Percentiles rank a stretch among this genome's conserved stretches.
Conservation (phyloP, 2,113 vertebrate genomes). For the Daubentonia madagascariensis region DNA sequence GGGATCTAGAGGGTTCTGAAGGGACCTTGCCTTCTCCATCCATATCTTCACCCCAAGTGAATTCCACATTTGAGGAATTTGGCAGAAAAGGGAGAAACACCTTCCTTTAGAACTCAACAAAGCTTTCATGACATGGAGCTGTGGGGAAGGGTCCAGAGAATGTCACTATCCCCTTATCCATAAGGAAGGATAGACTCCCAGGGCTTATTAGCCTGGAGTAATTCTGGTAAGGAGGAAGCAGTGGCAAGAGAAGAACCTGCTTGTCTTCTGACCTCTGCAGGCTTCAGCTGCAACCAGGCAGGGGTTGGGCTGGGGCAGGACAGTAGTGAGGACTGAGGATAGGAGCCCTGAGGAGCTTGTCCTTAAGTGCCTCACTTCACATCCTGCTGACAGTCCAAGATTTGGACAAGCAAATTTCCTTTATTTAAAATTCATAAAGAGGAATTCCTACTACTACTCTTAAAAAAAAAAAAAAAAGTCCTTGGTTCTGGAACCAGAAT, state of each 20-base stretch:
- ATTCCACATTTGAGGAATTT: background rate
- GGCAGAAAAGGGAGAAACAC: background rate
- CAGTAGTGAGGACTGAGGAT: background rate
- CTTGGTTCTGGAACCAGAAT: background rate
- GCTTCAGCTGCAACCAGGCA: background rate
- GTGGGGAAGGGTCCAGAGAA: background rate
- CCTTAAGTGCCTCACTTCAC: background rate
- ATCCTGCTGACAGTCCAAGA: background rate
- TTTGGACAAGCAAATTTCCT: background rate
- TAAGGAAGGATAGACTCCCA: background rate
- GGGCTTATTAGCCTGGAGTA: background rate
- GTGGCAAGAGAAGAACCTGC: background rate
- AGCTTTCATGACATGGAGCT: background rate
- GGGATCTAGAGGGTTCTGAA: background rate
- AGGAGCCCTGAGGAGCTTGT: background rate
- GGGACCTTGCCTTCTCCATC: background rate
- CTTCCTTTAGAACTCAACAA: background rate
- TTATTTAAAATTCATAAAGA: conserved; percentile 27
- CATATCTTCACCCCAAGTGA: background rate
- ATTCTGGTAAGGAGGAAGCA: background rate
- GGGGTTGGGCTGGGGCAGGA: background rate
- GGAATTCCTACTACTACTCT: background rate
- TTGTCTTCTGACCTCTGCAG: background rate
- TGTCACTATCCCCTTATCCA: background rate
- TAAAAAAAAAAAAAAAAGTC: background rate